Evolutionary conservation across 2,113 vertebrate species (phyloP).

Genomic region (Ascaphus truei): DNA sequence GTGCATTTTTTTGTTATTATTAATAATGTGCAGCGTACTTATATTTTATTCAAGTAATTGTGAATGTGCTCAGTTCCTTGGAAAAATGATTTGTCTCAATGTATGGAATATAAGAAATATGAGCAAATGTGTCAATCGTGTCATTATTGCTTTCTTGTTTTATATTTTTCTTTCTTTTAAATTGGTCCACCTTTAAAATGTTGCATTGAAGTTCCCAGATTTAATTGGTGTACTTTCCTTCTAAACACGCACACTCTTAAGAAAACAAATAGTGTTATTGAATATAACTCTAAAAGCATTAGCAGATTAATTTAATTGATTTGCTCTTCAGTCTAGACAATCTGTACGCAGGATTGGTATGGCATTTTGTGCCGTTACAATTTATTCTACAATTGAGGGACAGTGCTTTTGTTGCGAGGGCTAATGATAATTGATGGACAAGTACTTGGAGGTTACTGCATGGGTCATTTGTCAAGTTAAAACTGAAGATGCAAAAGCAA

Average conservation of each 20-base stretch:
- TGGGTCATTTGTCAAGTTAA: background rate
- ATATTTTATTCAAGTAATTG: too few species aligned
- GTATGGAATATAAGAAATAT: too few species aligned
- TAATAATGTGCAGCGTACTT: too few species aligned
- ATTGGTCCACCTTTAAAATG: too few species aligned
- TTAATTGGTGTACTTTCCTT: constrained; percentile 1
- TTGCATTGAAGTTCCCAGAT: constrained; percentile 1
- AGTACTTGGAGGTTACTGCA: background rate
- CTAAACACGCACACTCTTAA: background rate
- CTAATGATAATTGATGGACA: constrained; percentile 2
- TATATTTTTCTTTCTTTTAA: too few species aligned
- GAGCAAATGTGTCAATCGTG: too few species aligned
- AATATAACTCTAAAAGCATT: background rate
- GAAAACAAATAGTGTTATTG: background rate
- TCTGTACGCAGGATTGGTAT: background rate
- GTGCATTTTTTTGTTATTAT: too few species aligned
- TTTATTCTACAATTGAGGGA: background rate
- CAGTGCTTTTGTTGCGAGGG: background rate
- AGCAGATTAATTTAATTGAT: constrained; percentile 16
- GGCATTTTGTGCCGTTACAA: background rate
- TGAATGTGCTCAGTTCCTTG: too few species aligned
- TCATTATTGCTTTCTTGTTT: too few species aligned
- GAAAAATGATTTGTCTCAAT: too few species aligned
- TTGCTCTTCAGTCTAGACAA: constrained; percentile 8
- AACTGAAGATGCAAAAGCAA: too few species aligned